Percentiles rank a stretch among this genome's conserved stretches.
phyloP scores from a whole-genome alignment of 2,113 vertebrate genomes.

The Corydoras maculifer region DNA sequence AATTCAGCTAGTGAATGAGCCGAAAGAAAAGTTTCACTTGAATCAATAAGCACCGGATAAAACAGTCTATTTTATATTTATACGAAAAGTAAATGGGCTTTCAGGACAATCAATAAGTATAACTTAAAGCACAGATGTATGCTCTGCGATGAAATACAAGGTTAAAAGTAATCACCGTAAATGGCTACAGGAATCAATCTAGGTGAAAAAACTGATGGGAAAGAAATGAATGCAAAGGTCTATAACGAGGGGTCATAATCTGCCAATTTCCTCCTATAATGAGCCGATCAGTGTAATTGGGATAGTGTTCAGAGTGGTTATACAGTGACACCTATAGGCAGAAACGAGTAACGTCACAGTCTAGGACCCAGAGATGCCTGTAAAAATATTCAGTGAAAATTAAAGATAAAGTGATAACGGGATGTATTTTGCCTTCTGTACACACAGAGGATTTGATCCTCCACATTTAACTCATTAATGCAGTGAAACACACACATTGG shows the following conservation, averaged over 20 bases:
- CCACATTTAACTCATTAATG: too few species aligned
- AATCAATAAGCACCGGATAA: slow-evolving; percentile 13
- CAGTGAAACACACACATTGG: too few species aligned
- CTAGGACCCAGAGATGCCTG: too few species aligned
- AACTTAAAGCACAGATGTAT: neutral
- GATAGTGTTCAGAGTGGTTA: slow-evolving; percentile 22
- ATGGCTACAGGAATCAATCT: neutral
- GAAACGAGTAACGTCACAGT: slow-evolving; percentile 14
- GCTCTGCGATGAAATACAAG: slow-evolving; percentile 14
- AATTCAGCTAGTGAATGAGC: slow-evolving; percentile 31
- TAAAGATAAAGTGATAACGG: neutral
- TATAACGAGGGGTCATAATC: neutral
- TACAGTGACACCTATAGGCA: slow-evolving; percentile 42
- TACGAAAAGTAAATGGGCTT: neutral
- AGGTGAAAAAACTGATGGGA: neutral
- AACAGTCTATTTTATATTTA: neutral
- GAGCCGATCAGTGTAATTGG: neutral
- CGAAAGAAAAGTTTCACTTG: slow-evolving; percentile 31
- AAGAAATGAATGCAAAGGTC: neutral
- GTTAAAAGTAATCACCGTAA: slow-evolving; percentile 5
- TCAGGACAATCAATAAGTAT: slow-evolving; percentile 1
- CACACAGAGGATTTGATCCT: too few species aligned
- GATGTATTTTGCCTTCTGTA: too few species aligned
- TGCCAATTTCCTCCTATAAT: neutral
- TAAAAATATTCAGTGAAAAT: too few species aligned